A percentile compares a stretch with the other conserved stretches of the same genome.
These are phyloP conservation scores for Pheosia tremula DNA, from an alignment of 2,888 invertebrate genomes.

Conservation along the genomic window DNA sequence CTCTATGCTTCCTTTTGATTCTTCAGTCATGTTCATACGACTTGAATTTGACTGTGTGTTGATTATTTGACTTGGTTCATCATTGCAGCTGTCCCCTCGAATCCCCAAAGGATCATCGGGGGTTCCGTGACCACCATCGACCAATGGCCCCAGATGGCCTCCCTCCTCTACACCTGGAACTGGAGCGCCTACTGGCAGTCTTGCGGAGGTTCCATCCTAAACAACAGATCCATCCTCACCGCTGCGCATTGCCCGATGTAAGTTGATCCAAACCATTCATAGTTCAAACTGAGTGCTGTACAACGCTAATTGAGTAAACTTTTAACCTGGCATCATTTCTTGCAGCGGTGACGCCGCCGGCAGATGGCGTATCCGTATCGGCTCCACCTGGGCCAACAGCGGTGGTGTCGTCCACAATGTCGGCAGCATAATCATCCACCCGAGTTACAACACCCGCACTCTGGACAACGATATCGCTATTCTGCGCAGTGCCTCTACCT, in stretches of 20 bases:
- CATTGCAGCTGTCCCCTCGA: conserved; percentile 29
- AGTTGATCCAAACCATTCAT: conserved; percentile 21
- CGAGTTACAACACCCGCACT: conserved; percentile 31
- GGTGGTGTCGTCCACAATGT: conserved; percentile 44
- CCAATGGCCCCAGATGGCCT: conserved; percentile 35
- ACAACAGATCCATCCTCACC: conserved; percentile 45
- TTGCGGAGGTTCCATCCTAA: conserved; percentile 56
- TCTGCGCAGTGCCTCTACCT: conserved; percentile 25
- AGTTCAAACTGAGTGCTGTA: background rate
- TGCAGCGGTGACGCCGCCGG: conserved; percentile 38
- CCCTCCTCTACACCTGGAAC: conserved; percentile 35
- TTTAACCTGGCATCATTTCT: conserved; percentile 5
- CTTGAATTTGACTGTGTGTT: too few species aligned
- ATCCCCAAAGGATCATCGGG: conserved; percentile 49
- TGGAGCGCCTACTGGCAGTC: conserved; percentile 30
- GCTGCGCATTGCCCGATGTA: conserved; percentile 57
- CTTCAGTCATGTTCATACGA: too few species aligned
- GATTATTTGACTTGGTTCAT: too few species aligned
- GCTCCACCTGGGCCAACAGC: conserved; percentile 47
- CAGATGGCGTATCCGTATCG: conserved; percentile 44
- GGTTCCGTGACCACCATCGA: conserved; percentile 44
- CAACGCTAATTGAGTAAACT: background rate
- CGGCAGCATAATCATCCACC: conserved; percentile 35
- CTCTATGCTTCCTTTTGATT: too few species aligned
- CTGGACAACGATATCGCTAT: conserved; percentile 47